Evolutionary conservation across 2,797 vertebrate species (phyloP), one percentile per base, ranked within the genome.

Genomic region (Argentina silus): DNA sequence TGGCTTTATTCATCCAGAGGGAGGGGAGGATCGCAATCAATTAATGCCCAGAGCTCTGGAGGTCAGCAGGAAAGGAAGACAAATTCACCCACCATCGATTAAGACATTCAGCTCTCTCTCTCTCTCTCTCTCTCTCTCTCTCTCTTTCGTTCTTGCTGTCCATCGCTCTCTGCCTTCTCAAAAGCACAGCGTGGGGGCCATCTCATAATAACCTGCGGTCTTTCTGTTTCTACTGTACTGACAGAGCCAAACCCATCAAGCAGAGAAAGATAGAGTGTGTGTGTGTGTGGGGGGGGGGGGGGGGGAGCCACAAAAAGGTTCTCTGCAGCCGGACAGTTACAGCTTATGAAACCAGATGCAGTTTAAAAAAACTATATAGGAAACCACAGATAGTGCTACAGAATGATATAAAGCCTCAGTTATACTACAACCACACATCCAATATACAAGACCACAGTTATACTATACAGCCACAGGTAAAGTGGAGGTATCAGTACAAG

Each of bases 21-120:
- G 87, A 19, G 85, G 81, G 61, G 86, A 77, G 86, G 81, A 85
- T 83, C 85, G 85, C 82, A 88, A 93, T 92, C 90, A 92, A 91
- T 93, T 91, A 91, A 92, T 86, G 89, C 78, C 79, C 79, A 84
- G 78, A 86, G 87, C 85, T 91, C 88, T 92, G 73, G 88, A 92
- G 91, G 91, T 91, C 91, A 87, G 85, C 76, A 82, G 77, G 79
- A 81, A 77, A 74, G 57, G 72, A 79, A 75, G 72, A 82, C 88
- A 91, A 83, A 90, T 85, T 89, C 86, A 89, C 75, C 75, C 74
- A 69, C 50, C 81, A 92, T 90, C 82, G 77, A 87, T 89, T 83
- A 68, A 85, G 81, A 81, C 75, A 53, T 83, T 82, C 70, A 65
- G 75, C 78, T 69, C 36, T 69, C 63, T 43, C 27, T 14, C 66